Evolutionary conservation across 2,113 vertebrate genomes (phyloP), one percentile per base, ranked within the genome.

Genomic region (Leucopsar rothschildi): DNA sequence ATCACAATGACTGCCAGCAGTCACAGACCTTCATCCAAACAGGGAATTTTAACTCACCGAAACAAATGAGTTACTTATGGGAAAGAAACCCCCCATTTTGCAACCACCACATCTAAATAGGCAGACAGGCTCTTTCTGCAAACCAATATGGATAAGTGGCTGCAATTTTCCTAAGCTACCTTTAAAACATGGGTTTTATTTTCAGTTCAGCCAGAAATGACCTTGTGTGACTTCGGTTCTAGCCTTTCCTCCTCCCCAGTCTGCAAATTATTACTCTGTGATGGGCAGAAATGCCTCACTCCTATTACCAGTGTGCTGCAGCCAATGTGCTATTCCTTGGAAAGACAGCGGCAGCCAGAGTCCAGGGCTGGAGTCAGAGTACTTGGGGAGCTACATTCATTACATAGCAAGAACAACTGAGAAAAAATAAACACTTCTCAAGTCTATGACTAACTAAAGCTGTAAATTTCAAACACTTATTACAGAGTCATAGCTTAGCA

Each of bases 391-490:
- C 53, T 42, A 64, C 90, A 56, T 45, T 83, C 85, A 88, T 77
- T 88, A 59, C 85, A 88, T 40, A 49, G 88, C 92, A 86, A 75
- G 85, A 92, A 52, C 76, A 97, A 92, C 75, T 64, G 88, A 95
- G 94, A 95, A 86, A 95, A 97, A 92, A 96, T 90, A 96, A 97
- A 96, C 93, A 94, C 85, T 83, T 90, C 86, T 91, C 68, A 82
- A 73, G 35, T 56, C 93, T 91, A 42, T 42, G 66, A 95, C 94
- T 80, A 90, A 80, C 78, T 60, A 52, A 93, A 88, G 88, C 65
- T 92, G 90, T 96, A 95, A 86, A 95, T 94, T 96, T 97, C 92
- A 90, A 94, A 90, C 92, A 91, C 79, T 93, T 83, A 77, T 91
- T 94, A 86, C 23, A 33, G 71, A 95, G 60, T 73, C 88, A 86